Conservation (phyloP, 2,888 invertebrate genomes). For the Chaitophorus viminalis region DNA sequence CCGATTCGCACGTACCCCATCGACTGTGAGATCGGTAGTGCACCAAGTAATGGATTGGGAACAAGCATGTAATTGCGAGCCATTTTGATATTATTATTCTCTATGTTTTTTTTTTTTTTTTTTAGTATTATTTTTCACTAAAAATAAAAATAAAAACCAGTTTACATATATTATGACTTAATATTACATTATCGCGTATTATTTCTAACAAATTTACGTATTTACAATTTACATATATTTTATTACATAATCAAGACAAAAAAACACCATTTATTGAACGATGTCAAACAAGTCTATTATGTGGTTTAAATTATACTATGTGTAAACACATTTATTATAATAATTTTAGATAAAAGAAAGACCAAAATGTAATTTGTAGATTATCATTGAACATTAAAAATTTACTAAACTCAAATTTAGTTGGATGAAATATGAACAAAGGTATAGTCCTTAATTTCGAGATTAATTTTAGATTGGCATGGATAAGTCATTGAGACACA, state of each 20-base stretch:
- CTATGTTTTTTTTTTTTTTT: neutral
- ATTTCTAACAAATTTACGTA: too few species aligned
- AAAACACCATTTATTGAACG: neutral
- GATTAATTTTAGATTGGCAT: too few species aligned
- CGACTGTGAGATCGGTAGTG: neutral
- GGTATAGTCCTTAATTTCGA: too few species aligned
- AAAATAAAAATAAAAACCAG: conserved; percentile 3
- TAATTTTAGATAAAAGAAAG: too few species aligned
- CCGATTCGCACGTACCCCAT: neutral
- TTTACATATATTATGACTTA: neutral
- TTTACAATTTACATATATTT: too few species aligned
- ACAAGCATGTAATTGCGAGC: neutral
- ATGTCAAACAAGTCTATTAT: neutral
- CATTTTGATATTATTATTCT: neutral
- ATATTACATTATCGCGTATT: neutral
- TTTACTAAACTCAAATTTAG: too few species aligned
- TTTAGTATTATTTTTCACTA: neutral
- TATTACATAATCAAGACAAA: too few species aligned
- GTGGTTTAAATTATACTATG: neutral
- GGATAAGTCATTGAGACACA: too few species aligned
- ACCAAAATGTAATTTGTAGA: too few species aligned
- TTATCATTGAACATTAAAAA: too few species aligned
- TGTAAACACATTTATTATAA: neutral
- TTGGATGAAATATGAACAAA: too few species aligned
- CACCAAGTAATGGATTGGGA: neutral